Evolutionary conservation across 2,888 invertebrate genomes (phyloP), one percentile per base, ranked within the genome.

Genomic region (Leptopilina myrica): DNA sequence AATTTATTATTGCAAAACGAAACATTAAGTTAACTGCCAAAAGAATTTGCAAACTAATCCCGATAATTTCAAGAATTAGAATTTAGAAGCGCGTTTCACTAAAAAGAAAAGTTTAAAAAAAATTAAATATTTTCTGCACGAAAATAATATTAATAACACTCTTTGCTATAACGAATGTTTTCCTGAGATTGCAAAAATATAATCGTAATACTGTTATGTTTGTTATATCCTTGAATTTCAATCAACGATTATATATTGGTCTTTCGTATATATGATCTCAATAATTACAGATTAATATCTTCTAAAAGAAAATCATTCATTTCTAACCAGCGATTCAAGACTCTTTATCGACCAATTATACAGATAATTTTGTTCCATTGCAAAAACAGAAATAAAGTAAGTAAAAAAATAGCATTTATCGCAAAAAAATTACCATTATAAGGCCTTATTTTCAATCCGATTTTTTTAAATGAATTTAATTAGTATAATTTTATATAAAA

Each of bases 161-260:
- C 7, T 43, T 43, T 43, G 6, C 43, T 43, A 43, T 5, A 12
- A 56, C 6, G 6, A 56, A 59, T 15, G 59, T 59, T 59, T 59
- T 59, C 33, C 14, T 59, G 15, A 59, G 15, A 59, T 59, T 59
- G 59, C 59, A 59, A 59, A 59, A 59, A 59, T 59, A 59, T 59
- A 59, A 59, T 59, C 59, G 59, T 59, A 59, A 59, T n/a, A 59
- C n/a, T 59, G 59, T 59, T 59, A 59, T 59, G n/a, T 59, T 59
- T 59, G 59, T 59, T 59, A 15, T 15, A 59, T 59, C 59, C 59
- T 59, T 59, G 59, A 59, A 59, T n/a, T 59, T 11, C n/a, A 59
- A 59, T 59, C 59, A 59, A 59, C 59, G n/a, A 59, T 59, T 14
- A 33, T 14, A 33, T 33, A 59, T 59, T 11, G 1, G n/a, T 15